Percentiles rank a stretch among this genome's conserved stretches.
These are phyloP conservation scores for Hyalella azteca DNA, from an alignment of 2,888 invertebrate genomes.

Conservation along the genomic window DNA sequence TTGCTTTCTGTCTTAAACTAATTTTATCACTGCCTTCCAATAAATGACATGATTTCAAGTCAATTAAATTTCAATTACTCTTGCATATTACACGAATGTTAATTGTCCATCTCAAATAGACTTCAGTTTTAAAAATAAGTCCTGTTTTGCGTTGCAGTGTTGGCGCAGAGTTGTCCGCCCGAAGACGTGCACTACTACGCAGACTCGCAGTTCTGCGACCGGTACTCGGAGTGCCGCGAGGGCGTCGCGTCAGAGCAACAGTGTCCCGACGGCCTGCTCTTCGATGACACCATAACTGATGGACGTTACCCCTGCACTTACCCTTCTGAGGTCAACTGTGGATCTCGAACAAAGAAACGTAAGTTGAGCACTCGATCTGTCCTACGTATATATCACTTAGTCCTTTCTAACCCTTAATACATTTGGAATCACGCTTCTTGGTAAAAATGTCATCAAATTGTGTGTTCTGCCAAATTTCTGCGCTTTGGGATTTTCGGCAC, in stretches of 20 bases:
- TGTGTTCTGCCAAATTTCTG: too few species aligned
- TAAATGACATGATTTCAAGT: too few species aligned
- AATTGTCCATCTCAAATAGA: too few species aligned
- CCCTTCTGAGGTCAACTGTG: slow-evolving; percentile 59
- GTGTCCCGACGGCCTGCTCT: slow-evolving; percentile 55
- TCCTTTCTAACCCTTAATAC: too few species aligned
- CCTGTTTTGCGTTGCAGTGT: neutral
- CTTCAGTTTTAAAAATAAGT: neutral
- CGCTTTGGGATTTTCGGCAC: too few species aligned
- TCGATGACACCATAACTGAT: slow-evolving; percentile 53
- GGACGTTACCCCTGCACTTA: slow-evolving; percentile 59
- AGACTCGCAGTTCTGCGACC: slow-evolving; percentile 49
- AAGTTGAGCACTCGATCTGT: slow-evolving; percentile 48
- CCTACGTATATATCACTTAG: too few species aligned
- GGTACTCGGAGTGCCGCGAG: slow-evolving; percentile 47
- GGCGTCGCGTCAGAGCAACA: slow-evolving; percentile 46
- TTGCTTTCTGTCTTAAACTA: too few species aligned
- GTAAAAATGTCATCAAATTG: too few species aligned
- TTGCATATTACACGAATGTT: too few species aligned
- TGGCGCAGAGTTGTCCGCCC: slow-evolving; percentile 28
- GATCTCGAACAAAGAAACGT: slow-evolving; percentile 56
- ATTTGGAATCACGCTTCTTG: too few species aligned
- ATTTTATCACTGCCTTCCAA: too few species aligned
- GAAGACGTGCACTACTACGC: slow-evolving; percentile 43
- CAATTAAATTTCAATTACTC: too few species aligned